Evolutionary conservation across 2,113 vertebrate species (phyloP).

Genomic region (Tichodroma muraria): DNA sequence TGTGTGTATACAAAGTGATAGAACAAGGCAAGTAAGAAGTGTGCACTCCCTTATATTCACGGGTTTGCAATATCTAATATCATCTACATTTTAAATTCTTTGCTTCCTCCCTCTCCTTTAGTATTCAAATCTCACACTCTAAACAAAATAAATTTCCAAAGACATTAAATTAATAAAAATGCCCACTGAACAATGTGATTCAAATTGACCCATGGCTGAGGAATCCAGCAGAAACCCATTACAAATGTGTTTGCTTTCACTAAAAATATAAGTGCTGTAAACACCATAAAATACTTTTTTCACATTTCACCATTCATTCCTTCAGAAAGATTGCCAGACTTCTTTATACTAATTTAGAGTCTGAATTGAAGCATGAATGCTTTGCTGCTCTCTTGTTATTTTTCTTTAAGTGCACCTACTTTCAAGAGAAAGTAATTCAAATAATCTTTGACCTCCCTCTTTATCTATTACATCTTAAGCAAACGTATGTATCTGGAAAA

Average conservation of each 20-base stretch:
- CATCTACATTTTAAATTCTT: background rate
- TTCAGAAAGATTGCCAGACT: background rate
- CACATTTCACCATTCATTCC: background rate
- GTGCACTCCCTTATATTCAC: background rate
- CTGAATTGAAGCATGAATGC: background rate
- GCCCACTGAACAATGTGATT: background rate
- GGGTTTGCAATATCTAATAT: background rate
- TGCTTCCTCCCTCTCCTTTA: background rate
- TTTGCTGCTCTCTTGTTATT: background rate
- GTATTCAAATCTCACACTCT: background rate
- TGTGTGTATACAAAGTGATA: background rate
- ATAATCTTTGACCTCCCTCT: background rate
- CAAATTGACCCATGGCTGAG: background rate
- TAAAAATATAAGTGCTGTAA: background rate
- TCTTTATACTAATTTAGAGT: background rate
- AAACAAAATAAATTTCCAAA: background rate
- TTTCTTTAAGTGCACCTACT: background rate
- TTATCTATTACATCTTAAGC: background rate
- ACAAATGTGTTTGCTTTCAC: background rate
- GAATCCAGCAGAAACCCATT: background rate
- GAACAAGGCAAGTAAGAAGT: background rate
- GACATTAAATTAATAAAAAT: background rate
- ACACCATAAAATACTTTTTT: background rate
- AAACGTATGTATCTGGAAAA: background rate
- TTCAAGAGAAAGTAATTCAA: background rate